Conservation (phyloP, 2,797 vertebrate species). For the Amazona ochrocephala region DNA sequence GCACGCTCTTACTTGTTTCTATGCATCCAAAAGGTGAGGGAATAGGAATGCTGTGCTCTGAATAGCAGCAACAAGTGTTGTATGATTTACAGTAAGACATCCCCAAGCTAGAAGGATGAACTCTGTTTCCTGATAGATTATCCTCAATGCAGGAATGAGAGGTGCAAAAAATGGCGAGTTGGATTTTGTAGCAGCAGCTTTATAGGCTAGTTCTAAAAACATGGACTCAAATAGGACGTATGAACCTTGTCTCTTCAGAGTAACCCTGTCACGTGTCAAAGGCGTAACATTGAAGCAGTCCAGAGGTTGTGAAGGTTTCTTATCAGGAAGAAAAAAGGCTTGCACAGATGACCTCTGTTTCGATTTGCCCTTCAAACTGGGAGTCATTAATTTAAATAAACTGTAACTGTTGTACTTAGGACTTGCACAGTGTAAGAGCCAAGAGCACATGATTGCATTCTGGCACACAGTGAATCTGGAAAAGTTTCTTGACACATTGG, state of each 20-base stretch:
- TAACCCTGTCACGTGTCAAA: neutral
- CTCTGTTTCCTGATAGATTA: neutral
- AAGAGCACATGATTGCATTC: neutral
- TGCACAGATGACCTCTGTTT: neutral
- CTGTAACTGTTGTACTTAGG: neutral
- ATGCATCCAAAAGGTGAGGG: neutral
- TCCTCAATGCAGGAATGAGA: neutral
- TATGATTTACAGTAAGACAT: neutral
- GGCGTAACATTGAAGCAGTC: neutral
- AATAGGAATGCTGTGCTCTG: neutral
- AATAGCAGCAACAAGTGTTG: neutral
- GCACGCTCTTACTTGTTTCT: neutral
- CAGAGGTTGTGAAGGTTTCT: neutral
- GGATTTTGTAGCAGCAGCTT: neutral
- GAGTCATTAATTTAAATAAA: conserved; percentile 8
- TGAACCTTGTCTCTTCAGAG: neutral
- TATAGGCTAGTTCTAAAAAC: neutral
- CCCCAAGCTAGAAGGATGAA: neutral
- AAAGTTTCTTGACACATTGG: neutral
- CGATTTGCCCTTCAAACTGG: neutral
- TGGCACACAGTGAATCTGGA: neutral
- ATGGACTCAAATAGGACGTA: neutral
- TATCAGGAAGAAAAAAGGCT: neutral
- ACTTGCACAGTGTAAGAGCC: neutral
- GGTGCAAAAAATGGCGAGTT: neutral